phyloP scores from a whole-genome alignment of 64 coral and sea anemone genomes.

The Anthopleura sola region DNA sequence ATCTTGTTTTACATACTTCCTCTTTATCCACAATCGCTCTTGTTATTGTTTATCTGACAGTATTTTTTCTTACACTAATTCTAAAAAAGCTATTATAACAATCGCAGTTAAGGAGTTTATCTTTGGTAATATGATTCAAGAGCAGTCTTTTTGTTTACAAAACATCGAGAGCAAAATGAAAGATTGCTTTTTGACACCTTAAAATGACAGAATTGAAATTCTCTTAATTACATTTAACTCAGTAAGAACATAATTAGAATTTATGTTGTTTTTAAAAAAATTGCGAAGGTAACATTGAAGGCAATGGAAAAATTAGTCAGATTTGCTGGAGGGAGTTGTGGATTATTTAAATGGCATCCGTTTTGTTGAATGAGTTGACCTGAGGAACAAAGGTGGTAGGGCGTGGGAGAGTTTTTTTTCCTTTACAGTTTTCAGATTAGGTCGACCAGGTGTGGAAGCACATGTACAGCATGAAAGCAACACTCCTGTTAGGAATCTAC shows the following conservation, averaged over 20 bases:
- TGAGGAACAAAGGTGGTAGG: background rate
- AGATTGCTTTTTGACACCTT: background rate
- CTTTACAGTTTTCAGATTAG: constrained; percentile 47
- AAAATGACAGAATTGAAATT: background rate
- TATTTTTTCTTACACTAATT: background rate
- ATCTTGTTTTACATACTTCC: background rate
- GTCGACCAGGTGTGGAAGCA: constrained; percentile 76
- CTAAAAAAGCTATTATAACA: background rate
- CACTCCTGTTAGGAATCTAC: constrained; percentile 54
- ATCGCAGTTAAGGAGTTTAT: background rate
- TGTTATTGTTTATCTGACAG: constrained; percentile 4
- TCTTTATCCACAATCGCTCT: background rate
- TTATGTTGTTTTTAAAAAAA: background rate
- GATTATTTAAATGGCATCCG: background rate
- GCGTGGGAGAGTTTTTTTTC: background rate
- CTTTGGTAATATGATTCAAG: background rate
- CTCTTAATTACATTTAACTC: background rate
- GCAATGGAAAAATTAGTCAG: too few relatives aligned
- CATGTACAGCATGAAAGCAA: constrained; percentile 80
- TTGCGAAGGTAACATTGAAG: too few relatives aligned
- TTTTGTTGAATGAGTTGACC: background rate
- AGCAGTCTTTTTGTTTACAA: background rate
- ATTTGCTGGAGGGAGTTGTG: background rate
- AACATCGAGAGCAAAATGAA: background rate
- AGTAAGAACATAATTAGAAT: background rate